phyloP scores from a whole-genome alignment of 2,113 vertebrate genomes.

The Accipiter virgatus region DNA sequence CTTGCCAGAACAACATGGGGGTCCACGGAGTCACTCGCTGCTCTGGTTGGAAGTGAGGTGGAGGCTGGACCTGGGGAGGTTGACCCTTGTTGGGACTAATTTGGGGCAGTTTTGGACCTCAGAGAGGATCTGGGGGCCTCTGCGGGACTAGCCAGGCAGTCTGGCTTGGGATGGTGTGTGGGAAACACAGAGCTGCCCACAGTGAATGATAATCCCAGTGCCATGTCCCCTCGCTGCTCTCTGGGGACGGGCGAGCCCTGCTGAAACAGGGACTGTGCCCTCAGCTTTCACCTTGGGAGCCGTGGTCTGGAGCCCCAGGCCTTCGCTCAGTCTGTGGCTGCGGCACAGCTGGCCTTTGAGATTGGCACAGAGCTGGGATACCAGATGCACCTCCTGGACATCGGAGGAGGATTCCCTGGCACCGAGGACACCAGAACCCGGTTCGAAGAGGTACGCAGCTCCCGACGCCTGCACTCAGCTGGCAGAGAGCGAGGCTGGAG shows the following conservation, averaged over 20 bases:
- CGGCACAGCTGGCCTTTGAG: conserved; percentile 75
- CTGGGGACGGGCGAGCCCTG: rapidly evolving
- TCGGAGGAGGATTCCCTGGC: conserved; percentile 75
- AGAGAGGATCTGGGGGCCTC: background rate
- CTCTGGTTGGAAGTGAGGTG: background rate
- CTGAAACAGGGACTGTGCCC: background rate
- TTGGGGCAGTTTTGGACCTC: background rate
- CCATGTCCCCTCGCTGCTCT: rapidly evolving
- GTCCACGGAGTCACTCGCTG: rapidly evolving
- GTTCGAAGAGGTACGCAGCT: conserved; percentile 72
- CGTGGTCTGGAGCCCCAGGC: conserved; percentile 59
- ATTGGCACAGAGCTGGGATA: conserved; percentile 75
- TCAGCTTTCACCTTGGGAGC: conserved; percentile 76
- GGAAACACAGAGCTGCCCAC: background rate
- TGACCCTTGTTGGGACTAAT: background rate
- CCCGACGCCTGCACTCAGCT: rapidly evolving
- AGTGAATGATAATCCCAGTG: background rate
- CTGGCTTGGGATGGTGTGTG: background rate
- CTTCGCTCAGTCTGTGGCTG: conserved; percentile 64
- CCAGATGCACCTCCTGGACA: conserved; percentile 74
- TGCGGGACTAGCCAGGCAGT: rapidly evolving
- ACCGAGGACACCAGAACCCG: conserved; percentile 55
- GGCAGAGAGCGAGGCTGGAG: background rate
- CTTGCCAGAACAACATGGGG: rapidly evolving
- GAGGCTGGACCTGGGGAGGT: background rate